Percentiles rank a stretch among this genome's conserved stretches.
phyloP scores from a whole-genome alignment of 2,888 invertebrate species.

The Dendrolimus houi region DNA sequence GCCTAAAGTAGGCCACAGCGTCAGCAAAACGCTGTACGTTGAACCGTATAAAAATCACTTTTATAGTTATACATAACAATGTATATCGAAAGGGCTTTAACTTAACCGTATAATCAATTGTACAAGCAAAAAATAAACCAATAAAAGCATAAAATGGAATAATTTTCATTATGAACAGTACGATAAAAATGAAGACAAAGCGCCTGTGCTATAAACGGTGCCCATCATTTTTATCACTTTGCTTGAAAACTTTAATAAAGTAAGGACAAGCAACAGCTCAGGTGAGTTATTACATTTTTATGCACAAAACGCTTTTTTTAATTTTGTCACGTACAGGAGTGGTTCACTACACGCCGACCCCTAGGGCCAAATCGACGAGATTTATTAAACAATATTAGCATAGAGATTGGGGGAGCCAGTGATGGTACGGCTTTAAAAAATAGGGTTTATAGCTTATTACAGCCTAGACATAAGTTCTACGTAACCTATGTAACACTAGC shows the following conservation, averaged over 20 bases:
- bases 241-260: constrained; percentile 64
- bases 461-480: not conserved
- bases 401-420: not conserved
- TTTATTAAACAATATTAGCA: constrained; percentile 19
- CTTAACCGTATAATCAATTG: not conserved
- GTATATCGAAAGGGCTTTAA: too few relatives aligned
- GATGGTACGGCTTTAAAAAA: not conserved
- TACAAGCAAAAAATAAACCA: not conserved
- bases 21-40: too few relatives aligned
- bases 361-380: constrained; percentile 13
- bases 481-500: too few relatives aligned
- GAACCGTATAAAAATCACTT: too few relatives aligned
- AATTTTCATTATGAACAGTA: constrained; percentile 32
- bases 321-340: constrained; percentile 34
- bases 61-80: too few relatives aligned
- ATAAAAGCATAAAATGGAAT: constrained; percentile 1
- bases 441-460: not conserved
- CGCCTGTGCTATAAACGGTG: constrained; percentile 34
- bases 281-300: constrained; percentile 59
- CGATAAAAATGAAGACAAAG: constrained; percentile 51
- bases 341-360: constrained; percentile 6
- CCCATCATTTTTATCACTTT: constrained; percentile 66
- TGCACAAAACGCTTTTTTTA: constrained; percentile 46
- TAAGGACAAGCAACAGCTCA: constrained; percentile 34
- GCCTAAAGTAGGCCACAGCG: too few relatives aligned